Evolutionary conservation across 2,113 vertebrate genomes (phyloP).

Genomic region (Chloroceryle aenea): DNA sequence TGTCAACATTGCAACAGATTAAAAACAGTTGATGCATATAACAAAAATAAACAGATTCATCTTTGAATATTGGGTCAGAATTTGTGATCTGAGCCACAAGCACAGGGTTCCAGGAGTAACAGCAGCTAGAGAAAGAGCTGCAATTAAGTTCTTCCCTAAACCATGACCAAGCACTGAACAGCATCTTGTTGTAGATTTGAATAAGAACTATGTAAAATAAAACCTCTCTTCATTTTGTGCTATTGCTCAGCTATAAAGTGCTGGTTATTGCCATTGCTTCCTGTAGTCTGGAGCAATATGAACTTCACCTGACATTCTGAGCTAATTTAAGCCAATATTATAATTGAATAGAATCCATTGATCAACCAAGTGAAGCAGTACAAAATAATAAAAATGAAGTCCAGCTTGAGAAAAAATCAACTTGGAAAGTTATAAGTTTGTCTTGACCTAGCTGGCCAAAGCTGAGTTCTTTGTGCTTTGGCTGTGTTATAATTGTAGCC

Average conservation of each 20-base stretch:
- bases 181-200: background rate
- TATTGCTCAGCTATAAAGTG: background rate
- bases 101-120: background rate
- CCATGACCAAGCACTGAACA: background rate
- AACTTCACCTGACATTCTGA: slow-evolving; percentile 67
- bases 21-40: background rate
- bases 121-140: background rate
- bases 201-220: background rate
- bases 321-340: slow-evolving; percentile 69
- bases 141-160: background rate
- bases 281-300: background rate
- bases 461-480: slow-evolving; percentile 24
- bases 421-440: slow-evolving; percentile 37
- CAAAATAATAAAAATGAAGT: slow-evolving; percentile 63
- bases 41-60: background rate
- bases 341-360: slow-evolving; percentile 69
- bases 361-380: slow-evolving; percentile 69
- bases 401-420: slow-evolving; percentile 49
- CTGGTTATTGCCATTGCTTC: background rate
- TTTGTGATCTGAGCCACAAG: background rate
- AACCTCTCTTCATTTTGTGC: background rate
- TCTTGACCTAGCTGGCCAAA: slow-evolving; percentile 17
- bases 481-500: background rate
- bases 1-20: background rate
- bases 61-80: background rate